Evolutionary conservation across 2,113 vertebrate genomes (phyloP).

Genomic region (Phodopus roborovskii): DNA sequence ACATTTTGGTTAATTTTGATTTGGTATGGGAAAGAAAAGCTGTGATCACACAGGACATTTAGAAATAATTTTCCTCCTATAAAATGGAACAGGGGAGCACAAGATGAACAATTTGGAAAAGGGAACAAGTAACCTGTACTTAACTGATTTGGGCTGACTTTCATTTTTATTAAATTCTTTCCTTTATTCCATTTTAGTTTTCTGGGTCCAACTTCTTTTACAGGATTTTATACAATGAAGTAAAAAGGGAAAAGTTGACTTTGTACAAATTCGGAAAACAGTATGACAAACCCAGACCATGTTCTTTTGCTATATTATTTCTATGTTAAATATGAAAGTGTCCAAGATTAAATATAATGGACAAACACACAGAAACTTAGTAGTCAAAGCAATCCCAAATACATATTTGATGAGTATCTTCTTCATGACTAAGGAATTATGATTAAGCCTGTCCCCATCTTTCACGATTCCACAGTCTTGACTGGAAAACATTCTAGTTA

Average conservation of each 20-base stretch:
- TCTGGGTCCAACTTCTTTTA: conserved; percentile 20
- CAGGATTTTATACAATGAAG: conserved; percentile 19
- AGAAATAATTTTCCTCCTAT: conserved; percentile 47
- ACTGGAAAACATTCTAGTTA: neutral
- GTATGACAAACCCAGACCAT: neutral
- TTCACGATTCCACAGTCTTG: neutral
- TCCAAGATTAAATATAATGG: conserved; percentile 8
- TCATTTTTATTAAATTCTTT: conserved; percentile 43
- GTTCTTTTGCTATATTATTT: conserved; percentile 28
- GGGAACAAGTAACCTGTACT: conserved; percentile 34
- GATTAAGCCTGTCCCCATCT: neutral
- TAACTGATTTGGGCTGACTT: conserved; percentile 48
- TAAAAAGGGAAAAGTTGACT: conserved; percentile 18
- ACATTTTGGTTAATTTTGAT: conserved; percentile 63
- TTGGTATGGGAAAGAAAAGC: conserved; percentile 53
- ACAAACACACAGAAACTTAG: neutral
- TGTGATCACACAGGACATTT: neutral
- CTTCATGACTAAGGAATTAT: neutral
- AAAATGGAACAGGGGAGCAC: conserved; percentile 38
- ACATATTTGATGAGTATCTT: neutral
- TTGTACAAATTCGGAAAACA: conserved; percentile 31
- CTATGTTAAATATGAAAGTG: neutral
- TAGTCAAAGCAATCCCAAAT: neutral
- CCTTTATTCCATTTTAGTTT: conserved; percentile 60
- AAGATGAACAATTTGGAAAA: conserved; percentile 35